These are phyloP conservation scores for Drosophila navojoa DNA, from an alignment of 1,140 invertebrate species.

Conservation along the genomic window DNA sequence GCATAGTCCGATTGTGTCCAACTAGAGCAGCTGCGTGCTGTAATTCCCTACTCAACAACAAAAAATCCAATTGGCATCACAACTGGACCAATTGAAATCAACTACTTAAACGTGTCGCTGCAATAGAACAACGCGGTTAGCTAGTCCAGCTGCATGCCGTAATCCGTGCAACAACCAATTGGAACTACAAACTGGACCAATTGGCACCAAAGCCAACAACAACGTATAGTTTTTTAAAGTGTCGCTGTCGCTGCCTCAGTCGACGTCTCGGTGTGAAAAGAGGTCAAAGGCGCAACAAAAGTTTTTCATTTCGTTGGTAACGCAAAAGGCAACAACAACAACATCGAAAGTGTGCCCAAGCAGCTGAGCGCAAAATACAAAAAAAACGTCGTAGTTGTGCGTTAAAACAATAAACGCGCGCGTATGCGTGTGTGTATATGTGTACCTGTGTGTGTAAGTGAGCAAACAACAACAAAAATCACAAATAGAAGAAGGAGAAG, in stretches of 20 bases:
- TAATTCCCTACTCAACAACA: conserved; percentile 38
- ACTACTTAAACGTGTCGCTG: conserved; percentile 35
- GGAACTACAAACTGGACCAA: conserved; percentile 12
- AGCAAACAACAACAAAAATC: conserved; percentile 61
- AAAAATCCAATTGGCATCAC: conserved; percentile 28
- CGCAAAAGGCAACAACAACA: conserved; percentile 42
- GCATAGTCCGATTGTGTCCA: conserved; percentile 9
- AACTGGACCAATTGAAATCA: conserved; percentile 17
- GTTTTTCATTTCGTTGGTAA: conserved; percentile 52
- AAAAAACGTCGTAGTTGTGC: conserved; percentile 77
- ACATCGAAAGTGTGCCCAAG: conserved; percentile 57
- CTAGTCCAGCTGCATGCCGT: conserved; percentile 47
- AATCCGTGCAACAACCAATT: conserved; percentile 42
- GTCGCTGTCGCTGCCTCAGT: conserved; percentile 25
- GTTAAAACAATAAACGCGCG: conserved; percentile 68
- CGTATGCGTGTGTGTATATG: conserved; percentile 3
- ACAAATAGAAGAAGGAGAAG: conserved; percentile 28
- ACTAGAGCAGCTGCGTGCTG: conserved; percentile 46
- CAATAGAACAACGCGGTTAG: conserved; percentile 24
- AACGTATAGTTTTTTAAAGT: conserved; percentile 46
- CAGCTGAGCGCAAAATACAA: conserved; percentile 58
- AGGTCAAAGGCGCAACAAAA: conserved; percentile 80
- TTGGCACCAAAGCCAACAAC: conserved; percentile 26
- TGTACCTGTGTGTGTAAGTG: conserved; percentile 46
- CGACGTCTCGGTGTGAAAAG: conserved; percentile 66